phyloP scores from a whole-genome alignment of 2,888 invertebrate species.

The Tinea trinotella region DNA sequence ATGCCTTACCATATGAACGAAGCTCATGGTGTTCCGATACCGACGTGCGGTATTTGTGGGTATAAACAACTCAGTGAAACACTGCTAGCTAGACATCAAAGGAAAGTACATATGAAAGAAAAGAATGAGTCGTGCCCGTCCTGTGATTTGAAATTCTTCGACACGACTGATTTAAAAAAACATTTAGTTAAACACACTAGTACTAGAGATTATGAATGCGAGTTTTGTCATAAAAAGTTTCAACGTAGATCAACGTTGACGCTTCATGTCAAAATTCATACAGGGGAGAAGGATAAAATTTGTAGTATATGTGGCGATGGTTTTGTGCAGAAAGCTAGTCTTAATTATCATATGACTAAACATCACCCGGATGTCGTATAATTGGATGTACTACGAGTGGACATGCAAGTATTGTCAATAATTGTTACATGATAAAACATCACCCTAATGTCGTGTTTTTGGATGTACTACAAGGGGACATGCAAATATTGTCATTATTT shows the following conservation, averaged over 20 bases:
- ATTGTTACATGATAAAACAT: not conserved
- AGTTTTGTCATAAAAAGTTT: constrained; percentile 35
- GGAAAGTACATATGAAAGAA: constrained; percentile 24
- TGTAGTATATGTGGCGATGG: constrained; percentile 24
- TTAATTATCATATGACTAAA: constrained; percentile 32
- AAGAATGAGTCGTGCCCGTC: constrained; percentile 11
- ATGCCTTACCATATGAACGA: constrained; percentile 20
- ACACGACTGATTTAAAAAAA: constrained; percentile 1
- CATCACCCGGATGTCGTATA: constrained; percentile 26
- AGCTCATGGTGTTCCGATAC: constrained; percentile 28
- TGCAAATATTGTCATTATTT: constrained; percentile 21
- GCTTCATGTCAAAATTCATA: constrained; percentile 28
- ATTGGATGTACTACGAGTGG: constrained; percentile 8
- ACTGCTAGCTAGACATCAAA: constrained; percentile 28
- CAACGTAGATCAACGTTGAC: constrained; percentile 22
- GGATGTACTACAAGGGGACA: not conserved
- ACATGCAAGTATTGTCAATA: constrained; percentile 18
- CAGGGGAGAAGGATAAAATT: constrained; percentile 20
- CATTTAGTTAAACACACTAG: constrained; percentile 28
- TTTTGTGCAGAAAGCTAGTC: constrained; percentile 28
- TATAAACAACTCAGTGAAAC: constrained; percentile 25
- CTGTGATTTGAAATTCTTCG: constrained; percentile 28
- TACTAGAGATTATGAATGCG: constrained; percentile 29
- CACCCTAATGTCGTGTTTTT: not conserved
- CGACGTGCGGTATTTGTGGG: constrained; percentile 32